Evolutionary conservation across 2,797 vertebrate genomes (phyloP), one percentile per base, ranked within the genome.

Genomic region (Danio tinwini): DNA sequence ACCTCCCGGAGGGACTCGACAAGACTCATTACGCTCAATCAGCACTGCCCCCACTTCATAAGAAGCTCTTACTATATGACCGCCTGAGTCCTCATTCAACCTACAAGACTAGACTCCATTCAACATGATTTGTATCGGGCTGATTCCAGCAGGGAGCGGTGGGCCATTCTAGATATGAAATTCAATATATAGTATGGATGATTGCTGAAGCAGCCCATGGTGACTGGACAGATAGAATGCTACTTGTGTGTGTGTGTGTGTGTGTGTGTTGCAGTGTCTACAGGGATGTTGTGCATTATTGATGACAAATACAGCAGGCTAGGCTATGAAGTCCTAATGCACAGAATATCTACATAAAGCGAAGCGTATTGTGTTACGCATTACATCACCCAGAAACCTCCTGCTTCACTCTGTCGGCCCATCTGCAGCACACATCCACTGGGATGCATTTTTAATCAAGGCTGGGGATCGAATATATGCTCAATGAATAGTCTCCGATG

Each of bases 221-320:
- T 45, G 49, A 71, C 19, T n/a, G 58, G 69, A 63, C 50, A 56
- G 69, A 79, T 14, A 52, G 45, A 52, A 61, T 16, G 37, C n/a
- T 45, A 64, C 55, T 45, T 58, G 44, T 78, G 85, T 67, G 53
- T 49, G 82, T 53, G 71, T 84, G 44, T 78, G 85, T 67, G 53
- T 49, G 82, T 53, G 71, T 84, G 52, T 17, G 71, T 19, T 61
- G 37, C 59, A 14, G 63, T 55, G 47, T 82, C 90, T 91, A 88
- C 13, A 92, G 93, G 93, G 90, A 92, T 90, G 83, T 88, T 72
- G 74, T 82, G 81, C 96, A 97, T 97, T 95, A 96, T 97, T 95
- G 93, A 97, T 95, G 89, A 93, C 89, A 83, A 86, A 94, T 93
- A 83, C 91, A 91, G 91, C 88, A 92, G 91, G 91, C 93, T 90